Conservation (phyloP, 2,797 vertebrate genomes). For the Pelodytes ibericus region DNA sequence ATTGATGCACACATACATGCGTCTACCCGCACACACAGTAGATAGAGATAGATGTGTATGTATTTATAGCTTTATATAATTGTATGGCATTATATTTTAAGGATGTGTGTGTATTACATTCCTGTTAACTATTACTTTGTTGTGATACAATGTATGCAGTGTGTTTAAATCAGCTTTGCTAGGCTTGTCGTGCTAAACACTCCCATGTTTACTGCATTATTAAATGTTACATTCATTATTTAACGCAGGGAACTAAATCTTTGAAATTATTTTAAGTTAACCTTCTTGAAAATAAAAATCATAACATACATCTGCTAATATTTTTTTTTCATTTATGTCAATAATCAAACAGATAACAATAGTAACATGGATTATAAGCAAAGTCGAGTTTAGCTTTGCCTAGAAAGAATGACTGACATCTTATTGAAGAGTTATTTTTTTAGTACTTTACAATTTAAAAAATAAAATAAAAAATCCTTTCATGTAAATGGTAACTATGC, state of each 20-base stretch:
- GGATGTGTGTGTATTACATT: too few species aligned
- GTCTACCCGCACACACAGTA: too few species aligned
- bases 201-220: constrained; percentile 84
- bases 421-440: background rate
- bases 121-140: background rate
- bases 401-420: background rate
- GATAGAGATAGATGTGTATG: too few species aligned
- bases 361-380: too few species aligned
- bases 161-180: constrained; percentile 49
- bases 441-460: background rate
- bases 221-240: constrained; percentile 88
- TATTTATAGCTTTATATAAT: too few species aligned
- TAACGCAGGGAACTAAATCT: constrained; percentile 73
- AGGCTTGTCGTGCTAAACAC: constrained; percentile 73
- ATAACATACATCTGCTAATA: background rate
- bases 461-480: background rate
- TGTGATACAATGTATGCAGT: constrained; percentile 19
- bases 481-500: too few species aligned
- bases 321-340: background rate
- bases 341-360: background rate
- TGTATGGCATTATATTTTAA: too few species aligned
- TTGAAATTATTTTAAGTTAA: constrained; percentile 62
- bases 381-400: too few species aligned
- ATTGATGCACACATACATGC: too few species aligned
- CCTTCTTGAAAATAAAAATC: constrained; percentile 43